Evolutionary conservation across 2,797 vertebrate genomes (phyloP).

Genomic region (Tangara arthus): DNA sequence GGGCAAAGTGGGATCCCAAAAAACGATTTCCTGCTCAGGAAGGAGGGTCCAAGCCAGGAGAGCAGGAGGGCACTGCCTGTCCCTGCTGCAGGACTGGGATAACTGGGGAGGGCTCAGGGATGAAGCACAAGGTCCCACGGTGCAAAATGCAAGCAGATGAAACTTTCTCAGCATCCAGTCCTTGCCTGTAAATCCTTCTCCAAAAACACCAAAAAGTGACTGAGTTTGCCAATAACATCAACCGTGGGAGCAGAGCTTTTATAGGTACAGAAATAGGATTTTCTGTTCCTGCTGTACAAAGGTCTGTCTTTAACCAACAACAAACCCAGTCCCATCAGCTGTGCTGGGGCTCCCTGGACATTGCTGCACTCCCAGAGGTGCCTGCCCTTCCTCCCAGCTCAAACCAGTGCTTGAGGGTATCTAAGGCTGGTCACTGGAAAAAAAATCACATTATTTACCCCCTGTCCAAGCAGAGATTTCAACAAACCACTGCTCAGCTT

Average conservation of each 20-base stretch:
- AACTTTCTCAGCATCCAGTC: background rate
- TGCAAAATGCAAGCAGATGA: background rate
- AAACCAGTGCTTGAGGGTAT: background rate
- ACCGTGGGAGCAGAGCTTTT: slow-evolving; percentile 20
- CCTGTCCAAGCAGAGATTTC: background rate
- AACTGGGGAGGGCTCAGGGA: background rate
- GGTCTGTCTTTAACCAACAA: slow-evolving; percentile 39
- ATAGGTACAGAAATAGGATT: slow-evolving; percentile 51
- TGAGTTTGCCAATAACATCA: slow-evolving; percentile 30
- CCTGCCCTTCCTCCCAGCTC: background rate
- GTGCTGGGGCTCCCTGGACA: background rate
- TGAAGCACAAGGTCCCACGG: background rate
- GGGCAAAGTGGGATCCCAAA: background rate
- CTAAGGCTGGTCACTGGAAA: background rate
- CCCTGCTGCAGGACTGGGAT: background rate
- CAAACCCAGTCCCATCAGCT: background rate
- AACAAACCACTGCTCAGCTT: background rate
- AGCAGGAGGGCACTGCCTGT: background rate
- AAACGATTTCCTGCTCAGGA: background rate
- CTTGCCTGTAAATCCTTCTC: slow-evolving; percentile 28
- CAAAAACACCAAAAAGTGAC: slow-evolving; percentile 9
- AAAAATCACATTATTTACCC: background rate
- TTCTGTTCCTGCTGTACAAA: slow-evolving; percentile 35
- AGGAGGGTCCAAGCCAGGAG: background rate
- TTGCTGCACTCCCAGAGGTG: background rate